Evolutionary conservation across 1,140 invertebrate species (phyloP).

Genomic region (Condylostylus longicornis): DNA sequence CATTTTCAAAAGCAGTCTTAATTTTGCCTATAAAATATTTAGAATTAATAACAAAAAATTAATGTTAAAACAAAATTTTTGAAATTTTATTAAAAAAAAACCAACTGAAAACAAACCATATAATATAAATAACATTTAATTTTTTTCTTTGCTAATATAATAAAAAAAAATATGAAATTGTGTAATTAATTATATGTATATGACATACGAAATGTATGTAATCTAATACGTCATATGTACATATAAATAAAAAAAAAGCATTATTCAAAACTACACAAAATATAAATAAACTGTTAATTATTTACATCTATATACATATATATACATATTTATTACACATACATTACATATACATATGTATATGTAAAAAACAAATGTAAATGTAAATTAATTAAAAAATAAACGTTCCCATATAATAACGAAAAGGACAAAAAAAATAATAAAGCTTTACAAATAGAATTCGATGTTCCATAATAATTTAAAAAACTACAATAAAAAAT

Average conservation of each 20-base stretch:
- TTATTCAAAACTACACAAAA: too few relatives aligned
- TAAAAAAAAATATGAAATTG: neutral
- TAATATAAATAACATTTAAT: neutral
- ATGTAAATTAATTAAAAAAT: conserved; percentile 1
- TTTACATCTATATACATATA: too few relatives aligned
- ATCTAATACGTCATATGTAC: too few relatives aligned
- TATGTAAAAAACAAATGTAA: neutral
- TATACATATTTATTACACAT: too few relatives aligned
- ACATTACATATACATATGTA: too few relatives aligned
- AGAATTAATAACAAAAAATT: neutral
- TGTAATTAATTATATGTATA: neutral
- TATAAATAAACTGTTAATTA: too few relatives aligned
- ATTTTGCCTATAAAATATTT: neutral
- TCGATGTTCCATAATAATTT: neutral
- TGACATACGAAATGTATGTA: neutral
- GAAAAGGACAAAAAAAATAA: neutral
- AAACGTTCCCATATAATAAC: neutral
- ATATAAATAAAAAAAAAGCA: too few relatives aligned
- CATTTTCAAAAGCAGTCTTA: too few relatives aligned
- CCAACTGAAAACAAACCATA: neutral
- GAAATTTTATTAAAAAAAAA: neutral
- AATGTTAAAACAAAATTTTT: neutral
- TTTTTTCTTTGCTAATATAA: neutral
- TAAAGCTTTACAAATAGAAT: neutral
- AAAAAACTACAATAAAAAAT: neutral